Evolutionary conservation across 2,113 vertebrate genomes (phyloP), one percentile per base, ranked within the genome.

Genomic region (Maccullochella peelii): DNA sequence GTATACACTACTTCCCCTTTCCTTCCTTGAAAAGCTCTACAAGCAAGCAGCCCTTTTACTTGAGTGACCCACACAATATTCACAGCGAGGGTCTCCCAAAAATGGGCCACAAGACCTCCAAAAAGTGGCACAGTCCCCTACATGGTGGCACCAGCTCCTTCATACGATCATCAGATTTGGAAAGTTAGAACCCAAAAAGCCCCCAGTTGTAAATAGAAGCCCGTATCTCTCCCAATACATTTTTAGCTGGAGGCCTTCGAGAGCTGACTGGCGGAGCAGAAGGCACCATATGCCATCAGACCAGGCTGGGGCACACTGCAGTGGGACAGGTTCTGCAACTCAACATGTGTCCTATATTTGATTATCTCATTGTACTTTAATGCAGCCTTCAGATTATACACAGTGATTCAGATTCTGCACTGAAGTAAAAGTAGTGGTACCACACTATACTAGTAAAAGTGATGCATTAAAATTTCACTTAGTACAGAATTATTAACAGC

Each of bases 201-300:
- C 21, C 62, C 52, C 71, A 73, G 75, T 85, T 87, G 79, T 65
- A 85, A 91, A 88, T 69, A 83, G 86, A 67, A 70, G 75, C 52
- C 21, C 77, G 23, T 38, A 52, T 85, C 69, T 71, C 77, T 62
- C 72, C 61, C n/a, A 67, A 80, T 59, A 55, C 88, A 86, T 77
- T 92, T 92, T 90, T 90, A 91, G 88, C 73, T 33, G 36, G 54
- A 54, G 70, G 82, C 85, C 88, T 61, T 49, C 0, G 82, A 92
- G 91, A 82, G 75, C 82, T 47, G 75, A 84, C 83, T 89, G 89
- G 93, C 83, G 1, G 73, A 86, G 75, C 63, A 84, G 65, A 61
- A 86, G n/a, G 70, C 85, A 14, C 55, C 88, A 88, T 81, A 87
- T 94, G 93, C 85, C 77, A 66, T 86, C 72, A 77, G 79, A 86